Evolutionary conservation across 2,113 vertebrate species (phyloP).

Genomic region (Lepus europaeus): DNA sequence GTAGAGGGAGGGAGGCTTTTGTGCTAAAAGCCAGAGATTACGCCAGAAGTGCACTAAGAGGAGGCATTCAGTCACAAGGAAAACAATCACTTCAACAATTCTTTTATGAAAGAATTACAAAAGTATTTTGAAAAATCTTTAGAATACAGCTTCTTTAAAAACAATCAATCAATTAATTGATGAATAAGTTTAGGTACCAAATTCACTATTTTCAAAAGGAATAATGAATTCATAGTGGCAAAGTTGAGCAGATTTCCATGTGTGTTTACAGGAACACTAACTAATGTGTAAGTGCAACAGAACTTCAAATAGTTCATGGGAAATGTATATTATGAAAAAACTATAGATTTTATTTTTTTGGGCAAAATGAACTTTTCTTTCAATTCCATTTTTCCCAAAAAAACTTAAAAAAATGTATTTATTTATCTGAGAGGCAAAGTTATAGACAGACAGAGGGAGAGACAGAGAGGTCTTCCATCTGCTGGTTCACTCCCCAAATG

Average conservation of each 20-base stretch:
- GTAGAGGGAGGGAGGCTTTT: constrained; percentile 9
- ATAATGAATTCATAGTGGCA: background rate
- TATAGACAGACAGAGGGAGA: no score
- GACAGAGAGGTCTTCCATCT: no score
- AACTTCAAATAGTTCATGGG: no score
- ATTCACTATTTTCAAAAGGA: constrained; percentile 41
- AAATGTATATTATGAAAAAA: no score
- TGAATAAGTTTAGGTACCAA: background rate
- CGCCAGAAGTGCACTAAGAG: background rate
- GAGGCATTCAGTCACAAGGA: background rate
- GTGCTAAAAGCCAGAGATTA: constrained; percentile 53
- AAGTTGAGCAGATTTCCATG: background rate
- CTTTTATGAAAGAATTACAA: background rate
- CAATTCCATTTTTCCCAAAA: no score
- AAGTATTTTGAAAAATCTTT: background rate
- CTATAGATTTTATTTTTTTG: no score
- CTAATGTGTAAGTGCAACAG: background rate
- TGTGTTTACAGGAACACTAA: background rate
- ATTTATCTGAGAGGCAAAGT: no score
- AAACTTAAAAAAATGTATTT: no score
- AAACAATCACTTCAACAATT: constrained; percentile 8
- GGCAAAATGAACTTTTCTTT: no score
- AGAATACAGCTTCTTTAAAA: background rate
- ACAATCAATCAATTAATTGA: background rate
- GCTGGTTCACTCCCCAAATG: no score